phyloP scores from a whole-genome alignment of 2,797 vertebrate genomes.

The Poliocrania exsul region DNA sequence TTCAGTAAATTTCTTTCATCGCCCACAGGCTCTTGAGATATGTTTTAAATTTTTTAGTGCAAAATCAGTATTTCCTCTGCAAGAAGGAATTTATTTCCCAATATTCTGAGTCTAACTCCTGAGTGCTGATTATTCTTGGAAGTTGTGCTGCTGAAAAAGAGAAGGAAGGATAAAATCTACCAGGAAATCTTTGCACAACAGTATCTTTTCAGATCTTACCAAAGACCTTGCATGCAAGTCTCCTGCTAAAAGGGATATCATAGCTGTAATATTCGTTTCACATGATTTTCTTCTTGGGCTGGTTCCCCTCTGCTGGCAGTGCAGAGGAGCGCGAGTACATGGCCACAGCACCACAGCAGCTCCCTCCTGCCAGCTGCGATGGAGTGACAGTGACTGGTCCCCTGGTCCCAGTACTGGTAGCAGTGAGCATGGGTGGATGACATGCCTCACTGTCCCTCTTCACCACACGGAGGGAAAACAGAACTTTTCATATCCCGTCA shows the following conservation, averaged over 20 bases:
- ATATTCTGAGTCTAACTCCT: background rate
- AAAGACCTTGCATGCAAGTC: background rate
- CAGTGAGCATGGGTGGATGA: rapidly evolving
- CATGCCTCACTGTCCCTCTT: background rate
- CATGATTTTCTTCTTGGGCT: background rate
- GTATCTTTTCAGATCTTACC: too few species aligned
- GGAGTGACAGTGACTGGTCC: rapidly evolving
- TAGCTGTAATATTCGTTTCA: background rate
- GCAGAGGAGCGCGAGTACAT: background rate
- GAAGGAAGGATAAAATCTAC: background rate
- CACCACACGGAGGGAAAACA: rapidly evolving
- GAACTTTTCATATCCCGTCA: background rate
- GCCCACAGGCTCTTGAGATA: background rate
- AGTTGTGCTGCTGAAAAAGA: background rate
- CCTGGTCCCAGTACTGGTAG: rapidly evolving
- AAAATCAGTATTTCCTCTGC: background rate
- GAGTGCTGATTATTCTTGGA: background rate
- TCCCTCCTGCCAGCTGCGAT: background rate
- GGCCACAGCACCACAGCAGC: background rate
- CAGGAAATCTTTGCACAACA: background rate
- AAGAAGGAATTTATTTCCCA: background rate
- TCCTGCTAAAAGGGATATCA: background rate
- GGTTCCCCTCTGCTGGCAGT: background rate
- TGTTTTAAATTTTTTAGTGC: background rate
- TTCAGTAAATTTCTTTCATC: background rate